Evolutionary conservation across 2,113 vertebrate genomes (phyloP).

Genomic region (Pterophyllum scalare): DNA sequence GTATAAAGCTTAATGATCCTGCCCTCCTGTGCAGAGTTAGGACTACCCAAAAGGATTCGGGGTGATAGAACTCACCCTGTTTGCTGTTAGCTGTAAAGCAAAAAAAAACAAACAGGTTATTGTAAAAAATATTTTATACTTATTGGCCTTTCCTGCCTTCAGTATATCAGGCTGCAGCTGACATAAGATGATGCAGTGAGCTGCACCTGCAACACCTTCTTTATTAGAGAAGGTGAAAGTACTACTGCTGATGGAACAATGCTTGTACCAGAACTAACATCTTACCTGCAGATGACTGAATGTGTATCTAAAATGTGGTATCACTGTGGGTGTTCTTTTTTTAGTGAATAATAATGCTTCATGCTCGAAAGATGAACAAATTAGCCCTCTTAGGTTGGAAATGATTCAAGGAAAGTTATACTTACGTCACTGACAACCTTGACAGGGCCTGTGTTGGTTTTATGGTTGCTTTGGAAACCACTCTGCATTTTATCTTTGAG

Average conservation of each 20-base stretch:
- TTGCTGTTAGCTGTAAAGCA: no score
- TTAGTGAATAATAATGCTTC: not conserved
- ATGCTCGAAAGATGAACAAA: not conserved
- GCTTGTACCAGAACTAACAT: not conserved
- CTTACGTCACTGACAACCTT: constrained; percentile 21
- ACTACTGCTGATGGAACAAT: not conserved
- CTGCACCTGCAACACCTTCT: not conserved
- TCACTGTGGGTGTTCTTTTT: not conserved
- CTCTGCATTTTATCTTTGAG: not conserved
- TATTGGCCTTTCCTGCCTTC: not conserved
- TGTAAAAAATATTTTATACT: not conserved
- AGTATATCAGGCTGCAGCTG: not conserved
- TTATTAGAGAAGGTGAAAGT: not conserved
- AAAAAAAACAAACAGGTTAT: not conserved
- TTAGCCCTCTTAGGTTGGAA: not conserved
- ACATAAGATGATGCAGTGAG: not conserved
- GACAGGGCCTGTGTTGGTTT: not conserved
- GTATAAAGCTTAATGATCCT: no score
- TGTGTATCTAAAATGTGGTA: not conserved
- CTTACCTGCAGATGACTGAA: not conserved
- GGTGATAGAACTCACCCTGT: no score
- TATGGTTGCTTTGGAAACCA: constrained; percentile 45
- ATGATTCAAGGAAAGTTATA: not conserved
- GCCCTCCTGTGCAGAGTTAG: no score
- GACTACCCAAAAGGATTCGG: no score